Evolutionary conservation across 2,888 invertebrate genomes (phyloP), one percentile per base, ranked within the genome.

Genomic region (Scaptodrosophila latifasciaeformis): DNA sequence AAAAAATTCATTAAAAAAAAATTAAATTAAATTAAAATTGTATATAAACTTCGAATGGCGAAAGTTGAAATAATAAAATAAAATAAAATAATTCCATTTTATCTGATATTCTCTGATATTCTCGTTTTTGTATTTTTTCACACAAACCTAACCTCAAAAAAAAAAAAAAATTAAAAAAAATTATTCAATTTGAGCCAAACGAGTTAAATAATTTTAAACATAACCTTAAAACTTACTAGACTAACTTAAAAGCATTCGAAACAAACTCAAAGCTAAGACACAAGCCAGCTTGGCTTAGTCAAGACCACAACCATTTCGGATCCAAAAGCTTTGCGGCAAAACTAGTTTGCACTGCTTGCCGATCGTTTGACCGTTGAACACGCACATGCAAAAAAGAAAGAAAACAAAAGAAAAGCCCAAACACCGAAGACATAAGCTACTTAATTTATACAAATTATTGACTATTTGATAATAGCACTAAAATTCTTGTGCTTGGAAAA

Each of bases 401-500:
- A n/a, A n/a, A n/a, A n/a, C n/a, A n/a, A n/a, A n/a, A n/a, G n/a
- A n/a, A n/a, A n/a, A n/a, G n/a, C n/a, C n/a, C n/a, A n/a, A n/a
- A n/a, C n/a, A n/a, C n/a, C n/a, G n/a, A 27, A 31, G 31, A n/a
- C n/a, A 31, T 7, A 31, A 12, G 31, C 31, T 12, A n/a, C n/a
- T 9, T 39, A 7, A 2, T 2, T 19, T 7, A 18, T 2, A 12
- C 44, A 31, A 49, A 44, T 24, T 44, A 18, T 13, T 15, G 10
- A 35, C 37, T 37, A 37, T 18, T 15, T 31, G 43, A 62, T 52
- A 75, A 50, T 49, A 67, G 62, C 74, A 75, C 80, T 62, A 54
- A 45, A 62, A 42, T n/a, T n/a, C n/a, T 51, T 64, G 75, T 76
- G 75, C 78, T 74, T 43, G 49, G 76, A 65, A 83, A 81, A 83